Base-by-base conservation (phyloP, 2,113 vertebrate genomes). In the Eubucco bourcierii region DNA sequence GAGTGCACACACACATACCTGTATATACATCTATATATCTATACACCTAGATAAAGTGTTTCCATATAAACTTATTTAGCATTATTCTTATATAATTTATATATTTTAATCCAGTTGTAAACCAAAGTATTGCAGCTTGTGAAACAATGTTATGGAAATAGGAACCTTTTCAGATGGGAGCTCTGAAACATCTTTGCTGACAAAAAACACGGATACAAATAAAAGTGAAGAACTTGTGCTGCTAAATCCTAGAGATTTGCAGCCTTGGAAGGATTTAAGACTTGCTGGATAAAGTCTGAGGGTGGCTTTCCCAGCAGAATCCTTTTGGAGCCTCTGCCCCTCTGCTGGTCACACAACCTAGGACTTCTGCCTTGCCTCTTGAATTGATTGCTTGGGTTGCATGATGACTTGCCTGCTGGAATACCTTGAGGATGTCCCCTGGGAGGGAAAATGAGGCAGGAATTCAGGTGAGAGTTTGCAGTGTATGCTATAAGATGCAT, bases 21-120 rank as follows among this genome's bases (percentile, higher is more conserved):
- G 93, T 96, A 95, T 90, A 95, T 96, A 91, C 92, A 88, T 90
- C 90, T 93, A 85, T 90, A 84, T 84, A 13, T 52, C 13, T 52
- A 80, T 73, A 90, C 72, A 79, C 79, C 2, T 88, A 65, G 68
- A 75, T 91, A 60, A 94, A 91, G 60, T 84, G 71, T 95, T 94
- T 70, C 92, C 87, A 5, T 94, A 82, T 96, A 88, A 95, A 80
- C 73, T 90, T 82, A 91, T 88, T 90, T 96, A 94, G 70, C 91
- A 73, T 94, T 96, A 94, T 90, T 90, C 78, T 87, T 95, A 95
- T 93, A 94, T 93, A 96, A 94, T 88, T 92, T 96, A 88, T 96
- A 86, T 95, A 90, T 95, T 95, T 88, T 96, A 96, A 91, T 95
- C 94, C 92, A 80, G 59, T 95, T 88, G 77, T 94, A 94, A 94